phyloP scores from a whole-genome alignment of 2,113 vertebrate species.

The Lagopus leucura region DNA sequence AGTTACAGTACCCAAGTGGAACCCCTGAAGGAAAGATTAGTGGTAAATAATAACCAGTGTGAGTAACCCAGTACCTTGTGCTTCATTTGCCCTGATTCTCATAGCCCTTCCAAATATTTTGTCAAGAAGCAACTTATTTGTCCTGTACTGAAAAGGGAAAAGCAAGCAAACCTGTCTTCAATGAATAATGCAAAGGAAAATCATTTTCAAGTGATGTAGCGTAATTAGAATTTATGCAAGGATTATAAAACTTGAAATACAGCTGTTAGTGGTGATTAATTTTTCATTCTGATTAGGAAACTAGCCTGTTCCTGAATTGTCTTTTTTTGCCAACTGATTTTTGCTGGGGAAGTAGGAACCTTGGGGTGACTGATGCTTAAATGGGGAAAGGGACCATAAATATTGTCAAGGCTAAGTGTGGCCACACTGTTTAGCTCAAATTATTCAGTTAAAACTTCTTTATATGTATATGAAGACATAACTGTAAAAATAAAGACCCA shows the following conservation, averaged over 20 bases:
- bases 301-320: background rate
- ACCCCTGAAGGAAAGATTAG: background rate
- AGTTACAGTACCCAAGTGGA: accelerated
- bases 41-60: background rate
- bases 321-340: background rate
- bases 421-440: background rate
- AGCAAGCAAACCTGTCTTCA: background rate
- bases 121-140: background rate
- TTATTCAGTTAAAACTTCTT: background rate
- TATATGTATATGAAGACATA: background rate
- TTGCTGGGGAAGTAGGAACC: background rate
- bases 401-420: background rate
- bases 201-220: background rate
- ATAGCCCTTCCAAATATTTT: background rate
- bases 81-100: background rate
- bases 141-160: background rate
- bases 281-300: background rate
- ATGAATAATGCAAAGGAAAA: slow-evolving; percentile 23
- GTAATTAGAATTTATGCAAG: slow-evolving; percentile 23
- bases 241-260: background rate
- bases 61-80: background rate
- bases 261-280: background rate
- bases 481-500: background rate
- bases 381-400: background rate
- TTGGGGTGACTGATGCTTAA: background rate